phyloP scores from a whole-genome alignment of 2,113 vertebrate genomes.

The Glaucomys volans region DNA sequence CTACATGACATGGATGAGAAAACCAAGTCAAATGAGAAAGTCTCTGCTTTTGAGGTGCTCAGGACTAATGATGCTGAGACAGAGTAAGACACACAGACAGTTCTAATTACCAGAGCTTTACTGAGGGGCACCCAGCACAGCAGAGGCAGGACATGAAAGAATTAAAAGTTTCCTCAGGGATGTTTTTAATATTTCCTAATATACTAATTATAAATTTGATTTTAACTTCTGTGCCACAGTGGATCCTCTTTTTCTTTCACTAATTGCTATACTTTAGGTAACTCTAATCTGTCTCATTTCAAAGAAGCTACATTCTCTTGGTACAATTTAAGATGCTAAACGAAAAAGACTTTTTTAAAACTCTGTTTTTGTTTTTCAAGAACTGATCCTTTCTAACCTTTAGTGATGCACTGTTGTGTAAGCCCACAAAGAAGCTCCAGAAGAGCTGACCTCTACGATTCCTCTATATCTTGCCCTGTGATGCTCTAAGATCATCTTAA shows the following conservation, averaged over 20 bases:
- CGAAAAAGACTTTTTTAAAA: conserved; percentile 1
- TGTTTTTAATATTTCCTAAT: neutral
- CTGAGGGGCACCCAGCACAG: neutral
- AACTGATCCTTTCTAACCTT: neutral
- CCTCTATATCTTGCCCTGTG: neutral
- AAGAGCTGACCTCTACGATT: neutral
- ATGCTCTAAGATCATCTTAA: conserved; percentile 51
- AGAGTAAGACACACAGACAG: neutral
- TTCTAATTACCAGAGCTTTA: neutral
- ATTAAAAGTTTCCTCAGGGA: neutral
- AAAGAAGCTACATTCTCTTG: neutral
- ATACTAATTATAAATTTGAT: conserved; percentile 28
- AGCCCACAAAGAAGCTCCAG: neutral
- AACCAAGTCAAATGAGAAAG: neutral
- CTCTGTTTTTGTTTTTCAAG: neutral
- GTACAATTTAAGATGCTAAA: conserved; percentile 19
- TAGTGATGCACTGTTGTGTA: neutral
- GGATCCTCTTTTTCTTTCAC: neutral
- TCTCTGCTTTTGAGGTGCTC: neutral
- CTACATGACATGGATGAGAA: neutral
- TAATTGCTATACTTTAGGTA: neutral
- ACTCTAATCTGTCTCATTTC: conserved; percentile 16
- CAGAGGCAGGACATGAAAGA: too few species aligned
- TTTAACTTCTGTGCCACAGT: neutral
- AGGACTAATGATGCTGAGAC: neutral